These are phyloP conservation scores for Glaucidium brasilianum DNA, from an alignment of 2,113 vertebrate species.

Conservation along the genomic window DNA sequence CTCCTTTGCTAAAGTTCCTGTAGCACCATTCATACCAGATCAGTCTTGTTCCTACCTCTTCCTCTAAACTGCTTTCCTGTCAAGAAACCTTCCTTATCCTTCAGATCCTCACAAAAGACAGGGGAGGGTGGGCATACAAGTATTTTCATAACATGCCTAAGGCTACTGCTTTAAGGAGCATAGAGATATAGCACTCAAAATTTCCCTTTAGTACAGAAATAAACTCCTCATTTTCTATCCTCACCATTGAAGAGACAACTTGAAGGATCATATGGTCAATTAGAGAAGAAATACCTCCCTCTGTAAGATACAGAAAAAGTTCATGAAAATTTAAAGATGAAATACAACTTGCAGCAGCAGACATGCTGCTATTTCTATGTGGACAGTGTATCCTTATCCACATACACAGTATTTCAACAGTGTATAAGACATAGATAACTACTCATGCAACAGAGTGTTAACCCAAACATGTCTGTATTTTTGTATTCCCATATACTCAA, in stretches of 20 bases:
- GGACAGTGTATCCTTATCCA: neutral
- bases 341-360: neutral
- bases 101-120: neutral
- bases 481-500: neutral
- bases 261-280: neutral
- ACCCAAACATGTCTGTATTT: neutral
- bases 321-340: neutral
- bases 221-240: neutral
- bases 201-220: neutral
- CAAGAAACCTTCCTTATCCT: neutral
- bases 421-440: neutral
- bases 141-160: fast-evolving
- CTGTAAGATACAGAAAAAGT: neutral
- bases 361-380: neutral
- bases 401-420: neutral
- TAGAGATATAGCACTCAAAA: neutral
- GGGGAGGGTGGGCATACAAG: fast-evolving
- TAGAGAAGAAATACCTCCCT: neutral
- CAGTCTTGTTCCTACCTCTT: neutral
- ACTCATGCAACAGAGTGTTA: neutral
- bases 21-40: neutral
- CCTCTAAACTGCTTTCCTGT: neutral
- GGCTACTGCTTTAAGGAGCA: neutral
- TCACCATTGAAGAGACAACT: neutral
- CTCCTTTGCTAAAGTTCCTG: neutral